Percentiles rank a stretch among this genome's conserved stretches.
These are phyloP conservation scores for Rattus rattus DNA, from an alignment of 2,113 vertebrate species.

Conservation along the genomic window DNA sequence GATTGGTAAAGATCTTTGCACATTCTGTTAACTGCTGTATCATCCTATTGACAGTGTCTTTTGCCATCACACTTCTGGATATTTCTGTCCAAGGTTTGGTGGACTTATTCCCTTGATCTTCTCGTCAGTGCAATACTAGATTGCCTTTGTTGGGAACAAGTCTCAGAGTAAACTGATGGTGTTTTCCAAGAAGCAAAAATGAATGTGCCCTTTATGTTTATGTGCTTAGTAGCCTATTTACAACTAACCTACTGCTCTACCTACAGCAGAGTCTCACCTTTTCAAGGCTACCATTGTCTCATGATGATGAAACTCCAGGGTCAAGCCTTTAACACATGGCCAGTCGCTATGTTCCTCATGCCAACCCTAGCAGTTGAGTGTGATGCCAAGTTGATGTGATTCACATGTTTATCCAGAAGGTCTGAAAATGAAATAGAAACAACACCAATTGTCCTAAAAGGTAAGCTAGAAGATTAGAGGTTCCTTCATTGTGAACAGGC, in stretches of 20 bases:
- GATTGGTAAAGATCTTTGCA: no score
- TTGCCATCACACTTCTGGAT: background rate
- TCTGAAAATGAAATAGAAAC: background rate
- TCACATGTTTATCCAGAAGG: background rate
- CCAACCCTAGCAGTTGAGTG: background rate
- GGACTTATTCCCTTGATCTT: background rate
- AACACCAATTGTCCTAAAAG: no score
- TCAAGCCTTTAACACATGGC: background rate
- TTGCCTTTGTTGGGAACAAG: background rate
- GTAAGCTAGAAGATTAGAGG: background rate
- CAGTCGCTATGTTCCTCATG: background rate
- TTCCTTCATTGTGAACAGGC: background rate
- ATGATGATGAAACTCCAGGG: fast-evolving
- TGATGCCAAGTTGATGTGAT: no score
- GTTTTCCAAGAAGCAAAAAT: background rate
- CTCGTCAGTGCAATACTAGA: fast-evolving
- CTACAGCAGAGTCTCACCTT: background rate
- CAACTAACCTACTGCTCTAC: background rate
- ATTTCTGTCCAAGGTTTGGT: background rate
- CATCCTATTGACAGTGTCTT: no score
- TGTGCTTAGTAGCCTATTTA: no score
- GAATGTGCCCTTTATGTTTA: background rate
- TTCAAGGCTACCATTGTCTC: background rate
- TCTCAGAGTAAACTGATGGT: fast-evolving
- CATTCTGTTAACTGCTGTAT: no score